phyloP scores from a whole-genome alignment of 2,888 invertebrate genomes.

The Pycnomerus fuliginosus region DNA sequence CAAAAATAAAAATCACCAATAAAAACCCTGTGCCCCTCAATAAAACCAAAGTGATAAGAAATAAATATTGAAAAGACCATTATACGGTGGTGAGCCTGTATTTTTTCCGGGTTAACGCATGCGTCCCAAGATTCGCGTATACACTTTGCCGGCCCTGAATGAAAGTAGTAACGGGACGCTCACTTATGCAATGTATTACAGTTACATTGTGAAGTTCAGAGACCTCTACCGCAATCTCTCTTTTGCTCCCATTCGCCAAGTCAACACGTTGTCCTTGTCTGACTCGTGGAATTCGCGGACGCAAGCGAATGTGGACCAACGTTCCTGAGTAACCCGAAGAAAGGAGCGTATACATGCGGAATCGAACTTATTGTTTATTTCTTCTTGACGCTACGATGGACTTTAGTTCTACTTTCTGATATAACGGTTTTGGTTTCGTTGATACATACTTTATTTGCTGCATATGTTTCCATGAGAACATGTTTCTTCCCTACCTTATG shows the following conservation, averaged over 20 bases:
- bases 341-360: conserved; percentile 46
- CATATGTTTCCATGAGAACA: no score
- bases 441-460: no score
- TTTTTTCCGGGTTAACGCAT: no score
- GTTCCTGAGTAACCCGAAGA: conserved; percentile 45
- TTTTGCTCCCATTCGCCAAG: conserved; percentile 8
- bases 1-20: no score
- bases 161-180: conserved; percentile 43
- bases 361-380: conserved; percentile 31
- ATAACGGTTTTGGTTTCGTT: conserved; percentile 39
- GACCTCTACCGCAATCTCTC: conserved; percentile 30
- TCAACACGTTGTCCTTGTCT: conserved; percentile 8
- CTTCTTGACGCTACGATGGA: conserved; percentile 14
- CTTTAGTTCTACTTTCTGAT: conserved; percentile 41
- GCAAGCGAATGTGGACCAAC: conserved; percentile 43
- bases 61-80: no score
- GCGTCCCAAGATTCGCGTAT: no score
- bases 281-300: conserved; percentile 19
- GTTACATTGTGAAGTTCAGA: conserved; percentile 40
- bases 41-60: no score
- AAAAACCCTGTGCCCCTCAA: no score
- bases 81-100: no score
- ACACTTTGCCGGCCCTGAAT: conserved; percentile 39
- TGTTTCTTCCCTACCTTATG: no score
- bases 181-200: conserved; percentile 45